Base-by-base conservation (phyloP, 1,140 invertebrate species). In the Diabrotica virgifera region DNA sequence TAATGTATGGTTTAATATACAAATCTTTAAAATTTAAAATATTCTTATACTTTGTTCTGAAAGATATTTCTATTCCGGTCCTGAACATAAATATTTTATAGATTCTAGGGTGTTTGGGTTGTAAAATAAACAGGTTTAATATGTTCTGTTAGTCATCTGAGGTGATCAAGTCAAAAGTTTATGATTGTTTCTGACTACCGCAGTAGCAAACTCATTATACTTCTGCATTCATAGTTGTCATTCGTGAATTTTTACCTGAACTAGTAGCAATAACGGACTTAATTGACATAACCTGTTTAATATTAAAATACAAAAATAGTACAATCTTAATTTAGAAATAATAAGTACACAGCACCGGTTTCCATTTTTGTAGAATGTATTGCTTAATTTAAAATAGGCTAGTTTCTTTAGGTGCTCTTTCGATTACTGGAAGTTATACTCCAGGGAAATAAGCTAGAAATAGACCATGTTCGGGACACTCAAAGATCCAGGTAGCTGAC, bases 111-210 rank as follows among this genome's bases (percentile, higher is more conserved):
- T 46, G 40, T 46, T 46, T 46, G 8, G 40, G n/a, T 46, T 46
- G 40, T 46, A 46, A 46, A 46, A 46, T 46, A 46, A 46, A 46
- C 40, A n/a, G 40, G 40, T 46, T 46, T 46, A 46, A 24, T 46
- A 8, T 46, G 40, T 46, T 46, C n/a, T 10, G 40, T 46, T 46
- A 46, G 40, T 6, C 40, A 46, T 10, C 8, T 46, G 40, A 46
- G 40, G 40, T 46, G 40, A 46, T 46, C 40, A 46, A 46, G 40
- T 46, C 40, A n/a, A n/a, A 46, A n/a, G 40, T 46, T 46, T 46
- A 46, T 46, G 40, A 46, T 8, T n/a, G 40, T n/a, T 46, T 46
- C 8, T 46, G 3, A 46, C 40, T 46, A 46, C 40, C 40, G 40
- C 5, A 5, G 40, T 46, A 46, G 40, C 40, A 46, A 10, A n/a